A percentile compares a stretch with the other conserved stretches of the same genome.
These are phyloP conservation scores for Hirtodrosophila alboralis DNA, from an alignment of 2,888 invertebrate genomes.

Conservation along the genomic window DNA sequence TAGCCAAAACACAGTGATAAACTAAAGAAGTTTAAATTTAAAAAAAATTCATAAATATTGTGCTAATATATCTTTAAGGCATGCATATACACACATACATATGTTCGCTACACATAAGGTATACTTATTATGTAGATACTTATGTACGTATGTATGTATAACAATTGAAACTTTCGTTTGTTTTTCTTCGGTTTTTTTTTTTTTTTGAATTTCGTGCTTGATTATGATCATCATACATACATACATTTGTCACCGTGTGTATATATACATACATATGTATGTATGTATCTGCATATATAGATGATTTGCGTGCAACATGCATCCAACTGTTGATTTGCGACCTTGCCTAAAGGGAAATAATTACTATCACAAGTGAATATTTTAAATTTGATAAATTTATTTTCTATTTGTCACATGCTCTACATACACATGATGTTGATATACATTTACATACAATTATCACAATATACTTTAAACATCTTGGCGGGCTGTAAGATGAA, in stretches of 20 bases:
- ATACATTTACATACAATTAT: background rate
- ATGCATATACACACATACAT: slow-evolving; percentile 8
- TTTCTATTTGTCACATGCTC: slow-evolving; percentile 7
- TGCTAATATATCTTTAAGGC: slow-evolving; percentile 6
- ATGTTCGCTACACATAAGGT: background rate
- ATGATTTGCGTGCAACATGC: slow-evolving; percentile 19
- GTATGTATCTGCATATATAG: slow-evolving; percentile 4
- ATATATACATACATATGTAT: slow-evolving; percentile 1
- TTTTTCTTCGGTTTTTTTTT: slow-evolving; percentile 5
- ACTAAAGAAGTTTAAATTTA: background rate
- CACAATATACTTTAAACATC: background rate
- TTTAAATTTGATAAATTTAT: slow-evolving; percentile 26
- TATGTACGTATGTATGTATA: background rate
- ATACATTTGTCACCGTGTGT: slow-evolving; percentile 1
- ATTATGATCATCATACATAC: background rate
- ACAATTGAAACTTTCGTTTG: slow-evolving; percentile 16
- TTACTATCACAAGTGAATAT: slow-evolving; percentile 8
- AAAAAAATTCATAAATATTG: background rate
- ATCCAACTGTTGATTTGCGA: slow-evolving; percentile 41
- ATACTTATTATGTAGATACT: background rate
- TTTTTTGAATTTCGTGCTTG: too few species aligned
- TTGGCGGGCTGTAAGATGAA: slow-evolving; percentile 22
- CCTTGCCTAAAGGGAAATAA: slow-evolving; percentile 12
- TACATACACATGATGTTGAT: background rate
- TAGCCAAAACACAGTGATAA: background rate